These are phyloP conservation scores for Clarias magur DNA, from an alignment of 2,113 vertebrate species.

Conservation along the genomic window DNA sequence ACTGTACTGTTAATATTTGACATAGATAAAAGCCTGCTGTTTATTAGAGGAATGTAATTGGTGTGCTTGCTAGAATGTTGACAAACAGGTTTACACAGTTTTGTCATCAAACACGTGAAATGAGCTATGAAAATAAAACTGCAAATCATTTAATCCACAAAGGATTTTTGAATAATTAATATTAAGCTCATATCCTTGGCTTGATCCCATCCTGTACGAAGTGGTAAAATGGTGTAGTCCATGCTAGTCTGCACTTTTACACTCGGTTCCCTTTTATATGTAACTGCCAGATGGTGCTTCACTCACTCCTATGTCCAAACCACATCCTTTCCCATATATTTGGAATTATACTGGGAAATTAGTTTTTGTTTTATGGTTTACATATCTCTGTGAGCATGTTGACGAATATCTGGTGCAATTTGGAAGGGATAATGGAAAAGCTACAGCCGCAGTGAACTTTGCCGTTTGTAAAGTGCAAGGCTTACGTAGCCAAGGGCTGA, in stretches of 20 bases:
- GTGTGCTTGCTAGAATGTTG: background rate
- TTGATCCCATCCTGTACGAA: background rate
- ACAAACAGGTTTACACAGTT: background rate
- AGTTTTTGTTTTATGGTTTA: background rate
- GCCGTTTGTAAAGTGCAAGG: background rate
- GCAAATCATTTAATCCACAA: background rate
- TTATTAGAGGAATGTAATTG: background rate
- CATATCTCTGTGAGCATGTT: background rate
- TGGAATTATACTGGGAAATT: background rate
- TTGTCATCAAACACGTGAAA: background rate
- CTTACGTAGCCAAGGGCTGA: background rate
- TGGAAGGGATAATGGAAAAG: background rate
- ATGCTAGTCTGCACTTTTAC: slow-evolving; percentile 24
- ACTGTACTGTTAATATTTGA: background rate
- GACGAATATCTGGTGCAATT: background rate
- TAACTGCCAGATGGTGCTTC: slow-evolving; percentile 9
- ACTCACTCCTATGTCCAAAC: background rate
- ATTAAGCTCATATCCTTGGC: background rate
- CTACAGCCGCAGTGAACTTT: background rate
- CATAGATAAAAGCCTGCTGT: background rate
- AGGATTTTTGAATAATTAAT: background rate
- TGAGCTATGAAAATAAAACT: background rate
- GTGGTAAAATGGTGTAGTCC: background rate
- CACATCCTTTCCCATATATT: background rate
- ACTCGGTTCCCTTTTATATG: slow-evolving; percentile 1